Percentiles rank a stretch among this genome's conserved stretches.
phyloP scores from a whole-genome alignment of 2,113 vertebrate genomes.

The Forbesichthys papilliferus region DNA sequence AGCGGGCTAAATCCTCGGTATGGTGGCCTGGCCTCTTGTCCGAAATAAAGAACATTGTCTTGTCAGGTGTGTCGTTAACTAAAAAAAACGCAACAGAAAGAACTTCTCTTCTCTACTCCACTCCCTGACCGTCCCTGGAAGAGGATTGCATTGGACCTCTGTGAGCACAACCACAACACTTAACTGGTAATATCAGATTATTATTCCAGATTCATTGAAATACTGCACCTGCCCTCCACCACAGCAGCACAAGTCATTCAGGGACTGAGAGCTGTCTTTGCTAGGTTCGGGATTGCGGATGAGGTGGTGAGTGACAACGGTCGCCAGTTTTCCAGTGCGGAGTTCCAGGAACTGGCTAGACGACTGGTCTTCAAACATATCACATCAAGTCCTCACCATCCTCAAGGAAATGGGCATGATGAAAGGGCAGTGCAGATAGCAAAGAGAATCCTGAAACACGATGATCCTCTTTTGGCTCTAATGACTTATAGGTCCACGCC shows the following conservation, averaged over 20 bases:
- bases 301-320: constrained; percentile 59
- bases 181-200: constrained; percentile 5
- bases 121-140: constrained; percentile 23
- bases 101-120: constrained; percentile 13
- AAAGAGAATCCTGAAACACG: neutral
- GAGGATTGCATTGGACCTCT: constrained; percentile 19
- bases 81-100: constrained; percentile 28
- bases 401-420: constrained; percentile 21
- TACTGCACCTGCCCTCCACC: constrained; percentile 24
- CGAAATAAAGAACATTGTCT: constrained; percentile 6
- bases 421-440: constrained; percentile 5
- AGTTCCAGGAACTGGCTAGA: constrained; percentile 53
- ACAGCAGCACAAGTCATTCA: neutral
- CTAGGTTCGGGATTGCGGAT: constrained; percentile 53
- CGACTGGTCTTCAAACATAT: constrained; percentile 57
- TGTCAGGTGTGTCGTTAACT: constrained; percentile 16
- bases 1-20: constrained; percentile 23
- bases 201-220: constrained; percentile 26
- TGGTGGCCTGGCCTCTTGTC: constrained; percentile 32
- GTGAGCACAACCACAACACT: neutral
- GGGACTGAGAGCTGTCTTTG: constrained; percentile 40
- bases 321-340: constrained; percentile 48
- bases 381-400: constrained; percentile 49
- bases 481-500: too few relatives aligned
- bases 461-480: neutral